Evolutionary conservation across 2,888 invertebrate species (phyloP), one percentile per base, ranked within the genome.

Genomic region (Leptopilina drosophilae): DNA sequence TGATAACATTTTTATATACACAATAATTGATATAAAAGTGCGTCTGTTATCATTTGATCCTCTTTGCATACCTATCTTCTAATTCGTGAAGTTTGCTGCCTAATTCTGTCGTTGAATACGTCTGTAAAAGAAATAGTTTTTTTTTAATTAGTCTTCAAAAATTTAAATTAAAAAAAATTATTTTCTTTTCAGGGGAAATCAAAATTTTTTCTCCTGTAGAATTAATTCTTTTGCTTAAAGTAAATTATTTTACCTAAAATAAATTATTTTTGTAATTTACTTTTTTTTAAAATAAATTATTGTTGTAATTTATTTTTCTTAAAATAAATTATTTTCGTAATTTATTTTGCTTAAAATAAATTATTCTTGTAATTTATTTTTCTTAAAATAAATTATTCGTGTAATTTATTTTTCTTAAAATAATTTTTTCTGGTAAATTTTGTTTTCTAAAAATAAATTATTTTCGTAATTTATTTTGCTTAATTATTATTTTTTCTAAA

Each of bases 41-140:
- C 64, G 12, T 9, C 33, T 46, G 62, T 42, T 46, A 46, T 83
- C 82, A 88, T 81, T 89, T 90, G 56, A 83, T 80, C 80, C 80
- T 90, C 80, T 88, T 88, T 0, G 79, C 84, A 80, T 89, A 89
- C 83, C 87, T 89, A 79, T 87, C 83, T 83, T 90, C 89, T 49
- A 91, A 81, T 78, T 89, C 90, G 9, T 87, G 79, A 20, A 91
- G 82, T 80, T 90, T 90, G 9, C 83, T 83, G 78, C 90, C 89
- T 59, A 90, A 78, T 81, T 91, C 91, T 65, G 88, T 86, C 59
- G 84, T 85, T 5, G 90, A 88, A 77, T 88, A 89, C 0, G 87
- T 89, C 91, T 91, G 84, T 65, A 91, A 90, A 78, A 56, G 78
- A 26, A 69, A 6, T n/a, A 77, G 64, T 26, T 64, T 5, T 62